Percentiles rank a stretch among this genome's conserved stretches.
Conservation (phyloP, 2,113 vertebrate species). For the Anthoscopus minutus region DNA sequence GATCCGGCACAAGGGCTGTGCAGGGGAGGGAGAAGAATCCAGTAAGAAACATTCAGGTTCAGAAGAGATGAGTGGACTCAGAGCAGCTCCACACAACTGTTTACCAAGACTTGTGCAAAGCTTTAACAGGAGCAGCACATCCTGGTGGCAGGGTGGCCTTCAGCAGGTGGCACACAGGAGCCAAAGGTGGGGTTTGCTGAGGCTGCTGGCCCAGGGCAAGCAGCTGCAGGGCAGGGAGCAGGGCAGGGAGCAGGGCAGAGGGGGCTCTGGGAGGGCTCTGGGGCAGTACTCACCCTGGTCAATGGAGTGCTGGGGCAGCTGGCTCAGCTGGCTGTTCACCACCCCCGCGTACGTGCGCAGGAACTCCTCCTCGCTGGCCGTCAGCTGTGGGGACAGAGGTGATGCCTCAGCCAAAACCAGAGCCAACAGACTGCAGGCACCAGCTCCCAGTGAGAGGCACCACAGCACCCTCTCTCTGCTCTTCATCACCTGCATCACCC, state of each 20-base stretch:
- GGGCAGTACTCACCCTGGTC: slow-evolving; percentile 86
- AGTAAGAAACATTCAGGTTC: neutral
- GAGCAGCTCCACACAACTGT: neutral
- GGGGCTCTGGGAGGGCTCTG: too few species aligned
- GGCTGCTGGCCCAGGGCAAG: neutral
- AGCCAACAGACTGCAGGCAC: neutral
- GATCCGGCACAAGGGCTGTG: neutral
- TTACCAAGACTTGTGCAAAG: neutral
- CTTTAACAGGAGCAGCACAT: neutral
- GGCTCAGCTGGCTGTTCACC: slow-evolving; percentile 96
- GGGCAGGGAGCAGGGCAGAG: neutral
- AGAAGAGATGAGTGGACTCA: neutral
- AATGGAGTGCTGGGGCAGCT: slow-evolving; percentile 95
- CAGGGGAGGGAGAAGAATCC: neutral
- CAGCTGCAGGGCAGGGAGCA: neutral
- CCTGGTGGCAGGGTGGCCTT: neutral
- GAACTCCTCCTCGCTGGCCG: slow-evolving; percentile 94
- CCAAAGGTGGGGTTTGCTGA: neutral
- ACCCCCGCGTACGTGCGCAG: slow-evolving; percentile 92
- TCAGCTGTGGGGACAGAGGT: slow-evolving; percentile 74
- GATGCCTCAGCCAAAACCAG: neutral
- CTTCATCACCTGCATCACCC: neutral
- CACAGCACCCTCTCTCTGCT: neutral
- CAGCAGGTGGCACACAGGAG: neutral
- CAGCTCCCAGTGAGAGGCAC: neutral